Evolutionary conservation across 2,888 invertebrate species (phyloP), one percentile per base, ranked within the genome.

Genomic region (Glyphotaelius pellucidus): DNA sequence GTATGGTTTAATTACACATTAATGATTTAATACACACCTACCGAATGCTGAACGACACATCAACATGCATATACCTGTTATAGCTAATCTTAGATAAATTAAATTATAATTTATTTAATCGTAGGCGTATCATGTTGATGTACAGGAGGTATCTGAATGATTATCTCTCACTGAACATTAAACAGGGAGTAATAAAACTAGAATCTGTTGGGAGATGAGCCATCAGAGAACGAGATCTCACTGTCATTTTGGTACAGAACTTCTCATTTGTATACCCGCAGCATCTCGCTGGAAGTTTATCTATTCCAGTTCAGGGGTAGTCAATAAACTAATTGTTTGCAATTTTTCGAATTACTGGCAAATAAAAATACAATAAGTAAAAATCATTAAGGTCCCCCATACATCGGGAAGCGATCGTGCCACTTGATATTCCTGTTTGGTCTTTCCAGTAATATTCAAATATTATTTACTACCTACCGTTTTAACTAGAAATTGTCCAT

Each of bases 261-360:
- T 80, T 90, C 80, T 90, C 80, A 90, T 90, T 80, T 81, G 89
- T 90, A 42, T 80, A 89, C 67, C 80, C 30, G 47, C 30, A 89
- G 80, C 42, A 83, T 83, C 83, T 83, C 25, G 32, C 19, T 32
- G 14, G 52, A 19, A 12, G 35, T 31, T 19, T 9, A 9, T 81
- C 14, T 81, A 25, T 14, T 81, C 81, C 15, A 0, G 31, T 15
- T 31, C 83, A 83, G 83, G 19, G 83, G 3, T 83, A 19, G 15
- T 32, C 83, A 83, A 83, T 83, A 9, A 32, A 67, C 9, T n/a
- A 67, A 19, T 47, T 42, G 1, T 12, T 42, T 42, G 2, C 0
- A 42, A 42, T 12, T 11, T 42, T 42, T 42, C 2, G 12, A 1
- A 42, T 42, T 42, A 42, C 12, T 12, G 12, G 0, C 1, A 2